These are phyloP conservation scores for Blastomussa wellsi DNA, from an alignment of 92 coral and sea anemone genomes.

Conservation along the genomic window DNA sequence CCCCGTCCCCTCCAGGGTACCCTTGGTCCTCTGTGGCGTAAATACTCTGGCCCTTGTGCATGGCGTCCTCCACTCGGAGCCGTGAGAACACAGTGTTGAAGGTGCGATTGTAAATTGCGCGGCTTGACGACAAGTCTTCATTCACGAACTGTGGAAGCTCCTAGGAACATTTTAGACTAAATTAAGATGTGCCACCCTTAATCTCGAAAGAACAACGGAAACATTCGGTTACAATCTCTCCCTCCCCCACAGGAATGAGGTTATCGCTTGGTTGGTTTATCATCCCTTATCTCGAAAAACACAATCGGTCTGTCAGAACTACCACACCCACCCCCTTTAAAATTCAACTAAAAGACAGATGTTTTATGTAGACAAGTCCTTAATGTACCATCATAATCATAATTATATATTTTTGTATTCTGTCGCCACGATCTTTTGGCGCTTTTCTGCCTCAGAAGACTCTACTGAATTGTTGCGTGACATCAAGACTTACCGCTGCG, in stretches of 20 bases:
- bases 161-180: slow-evolving; percentile 25
- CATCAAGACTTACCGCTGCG: slow-evolving; percentile 69
- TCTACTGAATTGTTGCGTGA: slow-evolving; percentile 5
- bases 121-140: slow-evolving; percentile 65
- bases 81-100: slow-evolving; percentile 86
- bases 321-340: too few species aligned
- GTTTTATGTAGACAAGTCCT: too few species aligned
- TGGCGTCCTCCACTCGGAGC: slow-evolving; percentile 89
- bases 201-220: background rate
- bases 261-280: too few species aligned
- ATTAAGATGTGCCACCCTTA: background rate
- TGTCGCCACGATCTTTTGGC: too few species aligned
- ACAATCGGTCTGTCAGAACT: too few species aligned
- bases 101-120: slow-evolving; percentile 73
- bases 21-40: slow-evolving; percentile 60
- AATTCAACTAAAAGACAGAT: too few species aligned
- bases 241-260: too few species aligned
- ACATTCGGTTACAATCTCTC: too few species aligned
- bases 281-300: too few species aligned
- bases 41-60: slow-evolving; percentile 85
- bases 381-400: too few species aligned
- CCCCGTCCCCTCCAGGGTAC: slow-evolving; percentile 67
- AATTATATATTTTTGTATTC: too few species aligned
- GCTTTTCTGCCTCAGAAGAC: too few species aligned
- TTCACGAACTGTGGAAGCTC: slow-evolving; percentile 78